Base-by-base conservation (phyloP, 53 echinoderm and acorn worm genomes). In the Paracentrotus lividus region DNA sequence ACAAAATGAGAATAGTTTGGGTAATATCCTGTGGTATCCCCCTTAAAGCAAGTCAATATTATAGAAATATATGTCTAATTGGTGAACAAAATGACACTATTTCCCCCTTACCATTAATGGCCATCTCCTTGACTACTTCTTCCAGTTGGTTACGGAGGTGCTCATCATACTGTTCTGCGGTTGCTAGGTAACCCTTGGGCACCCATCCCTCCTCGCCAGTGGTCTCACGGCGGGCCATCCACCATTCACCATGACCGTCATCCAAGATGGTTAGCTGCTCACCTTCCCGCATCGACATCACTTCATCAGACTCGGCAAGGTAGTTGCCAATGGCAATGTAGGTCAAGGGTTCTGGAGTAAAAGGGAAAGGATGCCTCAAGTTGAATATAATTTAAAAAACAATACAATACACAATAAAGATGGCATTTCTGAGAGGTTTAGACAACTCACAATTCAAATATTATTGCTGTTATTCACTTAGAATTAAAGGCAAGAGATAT, bases 201-300 rank as follows among this genome's bases (percentile, higher is more conserved):
- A 99, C 99, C 99, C 99, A 99, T 13, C 99, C 99, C 94, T 99
- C 99, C 87, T 99, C 99, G 24, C 95, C 96, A 1, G 94, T 98
- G 51, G 92, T 94, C 65, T 93, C 95, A 67, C 96, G 96, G 8
- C 96, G 95, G 24, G 97, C 99, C 66, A 99, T 94, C 92, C 97
- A 96, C 99, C 99, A 99, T 54, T 99, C 99, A 2, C 97, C 97
- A 43, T 96, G 95, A 12, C 94, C 88, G 75, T 96, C 93, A 84
- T 99, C 99, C 0, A 99, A 88, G 34, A 99, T 96, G n/a, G 90
- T 94, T 58, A 99, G 88, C 13, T 93, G 94, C 87, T 99, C 99
- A 61, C 99, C 99, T 84, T 99, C 99, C 16, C 99, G 93, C 59
- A 99, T 90, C 0, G 99, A 99, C 99, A 99, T 99, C 16, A 99